Evolutionary conservation across 1,140 invertebrate species (phyloP).

Genomic region (Ectropis grisescens): DNA sequence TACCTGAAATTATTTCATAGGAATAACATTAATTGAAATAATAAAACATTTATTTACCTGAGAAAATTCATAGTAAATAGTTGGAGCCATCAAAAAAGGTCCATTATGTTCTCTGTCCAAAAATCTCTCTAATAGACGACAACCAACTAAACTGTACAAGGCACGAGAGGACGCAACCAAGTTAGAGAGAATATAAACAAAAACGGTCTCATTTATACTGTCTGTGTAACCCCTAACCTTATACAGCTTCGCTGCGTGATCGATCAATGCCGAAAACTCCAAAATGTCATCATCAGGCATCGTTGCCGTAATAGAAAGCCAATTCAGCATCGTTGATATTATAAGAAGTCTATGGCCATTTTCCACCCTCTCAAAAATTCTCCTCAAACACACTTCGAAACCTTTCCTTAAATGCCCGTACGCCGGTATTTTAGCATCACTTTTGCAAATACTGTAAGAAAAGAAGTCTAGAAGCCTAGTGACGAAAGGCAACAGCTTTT

Average conservation of each 20-base stretch:
- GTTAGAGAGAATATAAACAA: conserved; percentile 49
- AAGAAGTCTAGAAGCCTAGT: conserved; percentile 63
- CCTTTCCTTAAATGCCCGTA: conserved; percentile 63
- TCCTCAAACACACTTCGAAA: conserved; percentile 46
- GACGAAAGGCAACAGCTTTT: conserved; percentile 36
- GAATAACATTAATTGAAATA: too few relatives aligned
- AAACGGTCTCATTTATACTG: conserved; percentile 52
- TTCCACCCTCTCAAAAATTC: conserved; percentile 44
- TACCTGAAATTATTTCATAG: too few relatives aligned
- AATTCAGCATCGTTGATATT: conserved; percentile 32
- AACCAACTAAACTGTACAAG: conserved; percentile 66
- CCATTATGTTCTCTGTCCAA: conserved; percentile 69
- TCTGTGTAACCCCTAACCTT: conserved; percentile 39
- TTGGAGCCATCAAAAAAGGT: conserved; percentile 59
- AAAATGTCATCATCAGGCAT: conserved; percentile 48
- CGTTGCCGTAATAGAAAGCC: conserved; percentile 33
- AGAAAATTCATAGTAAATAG: conserved; percentile 66
- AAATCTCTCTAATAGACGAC: conserved; percentile 68
- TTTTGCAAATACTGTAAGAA: conserved; percentile 42
- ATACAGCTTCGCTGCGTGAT: conserved; percentile 65
- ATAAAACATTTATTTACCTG: conserved; percentile 17
- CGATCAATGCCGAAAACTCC: conserved; percentile 62
- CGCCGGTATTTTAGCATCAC: conserved; percentile 10
- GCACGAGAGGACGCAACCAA: conserved; percentile 55
- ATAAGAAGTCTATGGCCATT: conserved; percentile 42